Base-by-base conservation (phyloP, 2,797 vertebrate species). In the Picus viridis region DNA sequence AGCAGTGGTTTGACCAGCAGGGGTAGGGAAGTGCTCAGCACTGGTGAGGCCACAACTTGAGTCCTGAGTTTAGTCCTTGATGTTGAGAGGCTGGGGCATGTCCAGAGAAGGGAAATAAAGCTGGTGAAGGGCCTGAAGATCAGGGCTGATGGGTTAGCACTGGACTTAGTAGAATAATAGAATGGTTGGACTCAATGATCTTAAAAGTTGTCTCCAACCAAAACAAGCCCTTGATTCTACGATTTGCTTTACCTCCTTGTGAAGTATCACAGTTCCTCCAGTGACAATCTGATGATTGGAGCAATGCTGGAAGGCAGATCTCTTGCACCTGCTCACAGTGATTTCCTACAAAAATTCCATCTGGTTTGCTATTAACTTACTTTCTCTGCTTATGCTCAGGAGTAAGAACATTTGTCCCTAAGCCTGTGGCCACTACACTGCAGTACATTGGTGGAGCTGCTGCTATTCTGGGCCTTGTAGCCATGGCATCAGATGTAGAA, bases 401-500 rank as follows among this genome's bases (percentile, higher is more conserved):
- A 49, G 99, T 99, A 51, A 98, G 99, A 81, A 99, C 98, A 2
- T 99, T 99, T 67, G 98, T 99, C 45, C 98, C 99, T 83, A 99
- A 98, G 96, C 99, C 99, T 15, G 99, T 99, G 71, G 99, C 99
- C 96, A 99, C 98, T 81, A 99, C 98, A 49, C 97, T 99, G 85
- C 99, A 99, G 96, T 99, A 99, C 72, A 98, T 99, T 22, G 99
- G 99, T 19, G 99, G 99, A 61, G 99, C 99, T 1, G 99, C 99
- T 5, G 99, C 99, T 96, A 99, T 99, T 97, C 95, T 99, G 94
- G 99, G 99, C 32, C 97, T 99, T 83, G 99, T 99, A 86, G 99
- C 99, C 88, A 99, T 99, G 99, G 99, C 99, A 34, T 99, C 99
- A 2, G 99, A 99, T 32, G 99, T 99, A 91, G 99, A 99, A 96